Conservation (phyloP, 2,888 invertebrate genomes). For the Acholoe squamosa region DNA sequence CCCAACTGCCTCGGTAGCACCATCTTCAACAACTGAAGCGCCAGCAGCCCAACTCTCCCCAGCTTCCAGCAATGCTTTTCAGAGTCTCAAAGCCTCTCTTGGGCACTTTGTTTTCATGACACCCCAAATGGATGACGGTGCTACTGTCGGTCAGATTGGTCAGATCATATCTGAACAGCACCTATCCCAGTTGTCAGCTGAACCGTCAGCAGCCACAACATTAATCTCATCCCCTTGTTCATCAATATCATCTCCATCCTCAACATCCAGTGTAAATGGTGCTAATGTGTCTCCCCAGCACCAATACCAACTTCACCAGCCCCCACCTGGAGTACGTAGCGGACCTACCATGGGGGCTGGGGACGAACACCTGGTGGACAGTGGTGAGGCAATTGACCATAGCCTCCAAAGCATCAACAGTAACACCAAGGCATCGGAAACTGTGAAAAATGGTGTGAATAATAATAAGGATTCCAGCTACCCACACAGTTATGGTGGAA, state of each 20-base stretch:
- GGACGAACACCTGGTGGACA: not conserved
- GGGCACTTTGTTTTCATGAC: slow-evolving; percentile 46
- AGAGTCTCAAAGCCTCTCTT: slow-evolving; percentile 38
- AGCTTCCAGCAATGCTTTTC: not conserved
- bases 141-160: not conserved
- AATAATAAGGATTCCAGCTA: slow-evolving; percentile 15
- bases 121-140: slow-evolving; percentile 3
- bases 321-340: not conserved
- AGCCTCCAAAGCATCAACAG: not conserved
- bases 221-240: not conserved
- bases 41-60: not conserved
- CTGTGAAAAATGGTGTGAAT: not conserved
- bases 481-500: not conserved
- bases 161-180: not conserved
- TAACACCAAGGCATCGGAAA: not conserved
- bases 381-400: slow-evolving; percentile 1
- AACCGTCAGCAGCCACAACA: not conserved
- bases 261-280: not conserved
- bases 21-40: not conserved
- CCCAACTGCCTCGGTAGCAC: not conserved
- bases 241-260: not conserved
- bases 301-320: not conserved
- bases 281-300: not conserved
- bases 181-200: not conserved
- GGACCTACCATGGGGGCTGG: not conserved